phyloP scores from a whole-genome alignment of 2,888 invertebrate genomes.

The Hydroisotoma schaefferi region DNA sequence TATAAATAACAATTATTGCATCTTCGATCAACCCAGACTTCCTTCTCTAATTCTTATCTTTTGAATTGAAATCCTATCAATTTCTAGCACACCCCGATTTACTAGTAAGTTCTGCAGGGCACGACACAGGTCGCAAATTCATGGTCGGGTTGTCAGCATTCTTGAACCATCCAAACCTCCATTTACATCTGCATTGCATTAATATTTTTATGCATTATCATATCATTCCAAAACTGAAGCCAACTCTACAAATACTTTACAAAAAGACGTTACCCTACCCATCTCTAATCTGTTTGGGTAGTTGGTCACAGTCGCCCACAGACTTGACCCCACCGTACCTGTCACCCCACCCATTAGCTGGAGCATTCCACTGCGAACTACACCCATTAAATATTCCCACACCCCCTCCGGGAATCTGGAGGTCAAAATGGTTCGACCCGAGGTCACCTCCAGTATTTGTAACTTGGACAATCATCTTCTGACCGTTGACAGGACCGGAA shows the following conservation, averaged over 20 bases:
- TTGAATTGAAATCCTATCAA: too few species aligned
- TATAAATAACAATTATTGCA: too few species aligned
- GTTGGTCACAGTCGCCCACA: slow-evolving; percentile 20
- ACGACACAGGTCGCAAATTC: slow-evolving; percentile 11
- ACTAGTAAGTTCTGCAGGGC: slow-evolving; percentile 27
- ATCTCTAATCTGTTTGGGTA: slow-evolving; percentile 20
- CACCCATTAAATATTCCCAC: slow-evolving; percentile 38
- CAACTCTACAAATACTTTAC: too few species aligned
- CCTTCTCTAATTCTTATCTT: too few species aligned
- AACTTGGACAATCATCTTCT: slow-evolving; percentile 35
- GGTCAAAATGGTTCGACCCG: slow-evolving; percentile 38
- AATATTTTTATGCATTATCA: too few species aligned
- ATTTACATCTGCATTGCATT: slow-evolving; percentile 26
- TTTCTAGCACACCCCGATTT: too few species aligned
- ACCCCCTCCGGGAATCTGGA: slow-evolving; percentile 36
- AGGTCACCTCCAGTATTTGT: slow-evolving; percentile 36
- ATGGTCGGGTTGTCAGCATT: slow-evolving; percentile 28
- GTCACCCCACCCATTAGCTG: slow-evolving; percentile 24
- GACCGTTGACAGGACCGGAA: slow-evolving; percentile 23
- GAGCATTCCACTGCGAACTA: slow-evolving; percentile 28
- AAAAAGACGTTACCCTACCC: too few species aligned
- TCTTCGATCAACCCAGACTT: too few species aligned
- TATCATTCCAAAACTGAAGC: too few species aligned
- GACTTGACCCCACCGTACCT: slow-evolving; percentile 21
- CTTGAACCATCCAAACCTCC: slow-evolving; percentile 32